These are phyloP conservation scores for Rambutsinella grinnellia DNA, from an alignment of 2,888 invertebrate genomes.

Conservation along the genomic window DNA sequence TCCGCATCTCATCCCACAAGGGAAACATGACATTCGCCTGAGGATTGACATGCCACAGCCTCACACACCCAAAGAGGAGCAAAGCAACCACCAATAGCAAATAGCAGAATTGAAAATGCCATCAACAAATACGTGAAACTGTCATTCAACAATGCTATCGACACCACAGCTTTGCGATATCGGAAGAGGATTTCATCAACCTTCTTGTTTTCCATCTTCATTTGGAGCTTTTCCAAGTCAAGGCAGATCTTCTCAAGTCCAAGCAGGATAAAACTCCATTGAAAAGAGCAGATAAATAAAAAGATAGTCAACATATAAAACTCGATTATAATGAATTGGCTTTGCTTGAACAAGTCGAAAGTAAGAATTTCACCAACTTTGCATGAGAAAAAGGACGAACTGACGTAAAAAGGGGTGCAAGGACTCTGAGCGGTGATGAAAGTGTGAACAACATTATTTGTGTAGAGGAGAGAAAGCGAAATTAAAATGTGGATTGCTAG, in stretches of 20 bases:
- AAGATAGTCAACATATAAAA: constrained; percentile 12
- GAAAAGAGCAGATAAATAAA: constrained; percentile 8
- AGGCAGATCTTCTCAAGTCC: not conserved
- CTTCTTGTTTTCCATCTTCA: not conserved
- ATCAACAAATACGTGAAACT: constrained; percentile 23
- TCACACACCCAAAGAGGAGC: constrained; percentile 32
- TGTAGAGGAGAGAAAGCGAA: not conserved
- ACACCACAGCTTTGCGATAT: not conserved
- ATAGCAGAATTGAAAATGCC: constrained; percentile 20
- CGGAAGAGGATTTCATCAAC: not conserved
- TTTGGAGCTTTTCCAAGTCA: not conserved
- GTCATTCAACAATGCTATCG: constrained; percentile 18
- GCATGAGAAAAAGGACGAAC: constrained; percentile 21
- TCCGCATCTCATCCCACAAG: constrained; percentile 19
- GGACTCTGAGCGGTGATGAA: not conserved
- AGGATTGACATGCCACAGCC: constrained; percentile 23
- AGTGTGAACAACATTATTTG: constrained; percentile 11
- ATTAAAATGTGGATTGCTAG: constrained; percentile 18
- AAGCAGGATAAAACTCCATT: constrained; percentile 5
- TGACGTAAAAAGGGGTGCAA: constrained; percentile 23
- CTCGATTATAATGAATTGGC: constrained; percentile 17
- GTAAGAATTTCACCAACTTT: not conserved
- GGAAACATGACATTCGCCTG: constrained; percentile 36
- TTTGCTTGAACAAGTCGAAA: not conserved
- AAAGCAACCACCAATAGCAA: constrained; percentile 4